Base-by-base conservation (phyloP, 2,888 invertebrate species). In the Cheilosia vulpina region DNA sequence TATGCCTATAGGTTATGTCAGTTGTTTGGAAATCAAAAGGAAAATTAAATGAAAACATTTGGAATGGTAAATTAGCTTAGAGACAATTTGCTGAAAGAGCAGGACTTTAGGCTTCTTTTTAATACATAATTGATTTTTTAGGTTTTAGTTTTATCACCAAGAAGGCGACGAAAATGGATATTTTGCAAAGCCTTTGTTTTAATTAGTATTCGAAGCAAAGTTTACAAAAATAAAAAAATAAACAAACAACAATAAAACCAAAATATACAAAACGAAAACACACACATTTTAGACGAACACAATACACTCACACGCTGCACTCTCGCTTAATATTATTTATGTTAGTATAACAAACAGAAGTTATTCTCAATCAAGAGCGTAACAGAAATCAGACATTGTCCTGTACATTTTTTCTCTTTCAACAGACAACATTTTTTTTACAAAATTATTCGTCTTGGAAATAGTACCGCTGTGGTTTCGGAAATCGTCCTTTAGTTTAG, bases 401-500 rank as follows among this genome's bases (percentile, higher is more conserved):
- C 68, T 73, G 83, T 80, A 72, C 78, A 85, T 79, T 69, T 73
- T 69, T 85, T 68, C 79, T 76, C 72, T 34, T 57, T 57, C 63
- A 63, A 81, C 60, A 50, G 31, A 41, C 47, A 79, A 52, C 41
- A 83, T 63, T 81, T 53, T 38, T 71, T 50, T 38, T 38, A 13
- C 3, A 38, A 38, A 27, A 13, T 38, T 38, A 4, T 38, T 4
- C 38, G 34, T 71, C n/a, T 45, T 27, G 34, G n/a, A 27, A 4
- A 38, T 7, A 13, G 4, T 38, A 50, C 24, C 27, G 27, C 69
- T 71, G 50, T 73, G 68, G 75, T 84, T 58, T 60, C 19, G 82
- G 87, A 87, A 88, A 85, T 75, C 52, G 81, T 87, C 78, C 88
- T 87, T 85, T 4, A 24, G 88, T 88, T 88, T 89, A 88, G 84